These are phyloP conservation scores for Scrobipalpa atriplicella DNA, from an alignment of 2,888 invertebrate genomes.

Conservation along the genomic window DNA sequence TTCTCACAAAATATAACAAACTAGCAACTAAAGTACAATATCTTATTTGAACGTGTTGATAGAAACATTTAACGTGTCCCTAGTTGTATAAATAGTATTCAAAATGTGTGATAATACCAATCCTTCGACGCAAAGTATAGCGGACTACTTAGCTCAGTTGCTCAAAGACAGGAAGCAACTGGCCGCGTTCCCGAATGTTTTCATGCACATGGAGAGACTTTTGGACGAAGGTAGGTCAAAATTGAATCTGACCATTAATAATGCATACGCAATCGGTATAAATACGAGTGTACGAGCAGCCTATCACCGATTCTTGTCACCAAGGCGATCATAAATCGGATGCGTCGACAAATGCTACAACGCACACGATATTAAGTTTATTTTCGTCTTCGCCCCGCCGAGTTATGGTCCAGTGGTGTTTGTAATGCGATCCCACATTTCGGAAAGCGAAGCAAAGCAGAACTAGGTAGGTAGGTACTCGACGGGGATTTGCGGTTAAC, in stretches of 20 bases:
- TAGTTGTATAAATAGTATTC: conserved; percentile 69
- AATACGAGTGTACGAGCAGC: conserved; percentile 45
- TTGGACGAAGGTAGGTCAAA: conserved; percentile 97
- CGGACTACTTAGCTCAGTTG: conserved; percentile 99
- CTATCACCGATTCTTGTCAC: conserved; percentile 69
- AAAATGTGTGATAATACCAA: conserved; percentile 82
- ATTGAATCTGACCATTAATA: conserved; percentile 58
- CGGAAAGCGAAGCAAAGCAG: conserved; percentile 75
- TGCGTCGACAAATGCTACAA: conserved; percentile 79
- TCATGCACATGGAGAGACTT: conserved; percentile 99
- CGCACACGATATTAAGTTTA: conserved; percentile 82
- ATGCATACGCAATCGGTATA: conserved; percentile 45
- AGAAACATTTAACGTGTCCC: conserved; percentile 74
- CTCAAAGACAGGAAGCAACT: conserved; percentile 99
- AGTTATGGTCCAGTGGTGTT: conserved; percentile 81
- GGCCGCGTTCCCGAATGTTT: conserved; percentile 99
- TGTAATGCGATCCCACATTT: conserved; percentile 79
- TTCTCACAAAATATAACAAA: conserved; percentile 80
- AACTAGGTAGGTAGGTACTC: conserved; percentile 64
- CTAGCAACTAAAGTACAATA: conserved; percentile 78
- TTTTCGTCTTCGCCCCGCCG: conserved; percentile 81
- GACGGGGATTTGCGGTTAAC: conserved; percentile 73
- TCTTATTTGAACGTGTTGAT: conserved; percentile 70
- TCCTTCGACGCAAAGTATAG: conserved; percentile 96
- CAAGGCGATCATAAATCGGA: conserved; percentile 73